These are phyloP conservation scores for Danio albolineatus DNA, from an alignment of 2,797 vertebrate genomes.

Conservation along the genomic window DNA sequence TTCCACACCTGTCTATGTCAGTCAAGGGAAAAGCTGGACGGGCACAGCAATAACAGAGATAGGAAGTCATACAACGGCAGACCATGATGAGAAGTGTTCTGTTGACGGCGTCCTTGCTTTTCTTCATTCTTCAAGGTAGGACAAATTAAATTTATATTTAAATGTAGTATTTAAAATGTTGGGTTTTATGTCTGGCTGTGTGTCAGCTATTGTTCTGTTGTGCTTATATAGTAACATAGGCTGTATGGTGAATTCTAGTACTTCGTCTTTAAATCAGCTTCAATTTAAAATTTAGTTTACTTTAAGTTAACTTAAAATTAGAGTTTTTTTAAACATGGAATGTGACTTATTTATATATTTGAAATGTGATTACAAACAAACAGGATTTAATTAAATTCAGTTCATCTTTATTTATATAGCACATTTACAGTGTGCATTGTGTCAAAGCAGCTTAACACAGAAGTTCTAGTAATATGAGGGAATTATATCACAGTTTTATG, in stretches of 20 bases:
- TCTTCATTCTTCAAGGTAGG: slow-evolving; percentile 53
- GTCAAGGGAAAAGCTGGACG: slow-evolving; percentile 38
- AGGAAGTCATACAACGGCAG: slow-evolving; percentile 35
- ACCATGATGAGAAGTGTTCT: slow-evolving; percentile 42
- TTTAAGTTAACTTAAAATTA: neutral
- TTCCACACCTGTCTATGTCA: slow-evolving; percentile 75
- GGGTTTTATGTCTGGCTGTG: neutral
- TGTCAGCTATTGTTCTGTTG: neutral
- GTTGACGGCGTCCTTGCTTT: slow-evolving; percentile 36
- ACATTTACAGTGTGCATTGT: too few species aligned
- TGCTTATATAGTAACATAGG: neutral
- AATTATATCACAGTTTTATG: neutral
- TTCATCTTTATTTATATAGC: too few species aligned
- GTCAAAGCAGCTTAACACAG: too few species aligned
- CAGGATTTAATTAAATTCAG: too few species aligned
- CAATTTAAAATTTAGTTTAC: too few species aligned
- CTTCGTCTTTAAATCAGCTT: neutral
- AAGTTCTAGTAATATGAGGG: too few species aligned
- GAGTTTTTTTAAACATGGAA: neutral
- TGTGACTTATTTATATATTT: neutral
- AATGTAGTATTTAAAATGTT: too few species aligned
- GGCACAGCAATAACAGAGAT: slow-evolving; percentile 26
- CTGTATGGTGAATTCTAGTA: neutral
- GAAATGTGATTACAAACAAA: neutral
- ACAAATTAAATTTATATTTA: neutral